Evolutionary conservation across 2,797 vertebrate species (phyloP), one percentile per base, ranked within the genome.

Genomic region (Champsocephalus gunnari): DNA sequence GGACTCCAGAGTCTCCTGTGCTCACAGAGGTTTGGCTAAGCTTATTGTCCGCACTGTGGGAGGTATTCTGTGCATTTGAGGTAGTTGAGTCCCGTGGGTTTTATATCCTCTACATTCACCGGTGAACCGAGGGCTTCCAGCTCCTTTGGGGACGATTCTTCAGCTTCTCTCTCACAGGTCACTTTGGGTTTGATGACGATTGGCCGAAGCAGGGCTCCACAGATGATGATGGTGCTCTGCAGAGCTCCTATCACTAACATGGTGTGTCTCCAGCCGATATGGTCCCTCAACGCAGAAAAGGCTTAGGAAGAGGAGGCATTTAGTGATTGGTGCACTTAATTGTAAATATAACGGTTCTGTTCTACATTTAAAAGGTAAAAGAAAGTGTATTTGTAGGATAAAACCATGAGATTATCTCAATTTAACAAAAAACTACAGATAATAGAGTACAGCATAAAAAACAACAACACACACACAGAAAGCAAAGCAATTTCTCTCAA

Each of bases 181-280:
- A 11, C 12, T 24, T 17, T 65, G 6, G 92, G 86, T 81, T 88
- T 86, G 90, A 99, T 94, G 9, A 96, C 1, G 5, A 99, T 96
- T 1, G 98, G 97, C 57, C 96, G 93, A 11, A 99, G 96, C 88
- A 99, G 80, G 0, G 82, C 94, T 0, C 97, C 98, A 0, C 97
- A 98, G 80, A 96, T 17, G 3, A 97, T 75, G 12, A 97, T 94
- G 88, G 88, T 91, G 2, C 97, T 88, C 85, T 99, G 98, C 19
- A 99, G 88, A 21, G 95, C 83, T 71, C 98, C 98, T 0, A 99
- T 95, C 38, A 95, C 92, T 43, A 95, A 91, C 86, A 99, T 92
- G 81, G 96, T 97, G 73, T 92, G 88, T 7, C 96, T 94, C 98
- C 98, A 99, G 81, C 98, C 97, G 3, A 97, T 92, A 21, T 43